A percentile compares a stretch with the other conserved stretches of the same genome.
These are phyloP conservation scores for Danio aesculapii DNA, from an alignment of 2,797 vertebrate species.

Conservation along the genomic window DNA sequence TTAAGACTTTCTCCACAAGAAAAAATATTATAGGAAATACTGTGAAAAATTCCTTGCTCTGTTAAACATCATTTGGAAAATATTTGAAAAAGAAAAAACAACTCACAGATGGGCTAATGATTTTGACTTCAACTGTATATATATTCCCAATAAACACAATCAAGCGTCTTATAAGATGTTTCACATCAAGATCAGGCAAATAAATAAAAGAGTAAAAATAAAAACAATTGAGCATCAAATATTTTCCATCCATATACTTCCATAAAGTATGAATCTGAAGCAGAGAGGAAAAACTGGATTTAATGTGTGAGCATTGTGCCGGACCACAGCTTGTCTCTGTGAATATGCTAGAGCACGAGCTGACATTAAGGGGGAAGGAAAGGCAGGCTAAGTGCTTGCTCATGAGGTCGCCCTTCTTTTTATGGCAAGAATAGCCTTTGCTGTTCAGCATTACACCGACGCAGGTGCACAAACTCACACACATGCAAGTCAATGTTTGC, in stretches of 20 bases:
- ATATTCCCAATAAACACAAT: not conserved
- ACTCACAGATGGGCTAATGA: too few relatives aligned
- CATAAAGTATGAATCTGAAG: slow-evolving; percentile 12
- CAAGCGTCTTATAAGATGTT: not conserved
- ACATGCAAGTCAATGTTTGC: slow-evolving; percentile 21
- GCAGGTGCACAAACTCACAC: slow-evolving; percentile 45
- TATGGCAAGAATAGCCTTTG: slow-evolving; percentile 45
- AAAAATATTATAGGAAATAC: too few relatives aligned
- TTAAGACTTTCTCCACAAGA: too few relatives aligned
- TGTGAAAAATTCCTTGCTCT: too few relatives aligned
- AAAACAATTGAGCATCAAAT: not conserved
- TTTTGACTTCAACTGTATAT: too few relatives aligned
- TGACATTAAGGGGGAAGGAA: slow-evolving; percentile 22
- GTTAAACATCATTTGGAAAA: too few relatives aligned
- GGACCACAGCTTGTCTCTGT: slow-evolving; percentile 12
- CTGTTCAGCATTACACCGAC: slow-evolving; percentile 39
- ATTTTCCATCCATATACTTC: not conserved
- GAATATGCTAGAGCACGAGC: slow-evolving; percentile 22
- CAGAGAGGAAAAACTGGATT: slow-evolving; percentile 19
- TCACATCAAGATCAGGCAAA: not conserved
- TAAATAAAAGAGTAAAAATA: not conserved
- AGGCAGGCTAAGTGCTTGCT: slow-evolving; percentile 48
- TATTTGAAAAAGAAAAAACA: too few relatives aligned
- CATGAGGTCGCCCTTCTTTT: slow-evolving; percentile 41
- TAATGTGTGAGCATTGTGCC: slow-evolving; percentile 19